Conservation (phyloP, 2,113 vertebrate species). For the Entelurus aequoreus region DNA sequence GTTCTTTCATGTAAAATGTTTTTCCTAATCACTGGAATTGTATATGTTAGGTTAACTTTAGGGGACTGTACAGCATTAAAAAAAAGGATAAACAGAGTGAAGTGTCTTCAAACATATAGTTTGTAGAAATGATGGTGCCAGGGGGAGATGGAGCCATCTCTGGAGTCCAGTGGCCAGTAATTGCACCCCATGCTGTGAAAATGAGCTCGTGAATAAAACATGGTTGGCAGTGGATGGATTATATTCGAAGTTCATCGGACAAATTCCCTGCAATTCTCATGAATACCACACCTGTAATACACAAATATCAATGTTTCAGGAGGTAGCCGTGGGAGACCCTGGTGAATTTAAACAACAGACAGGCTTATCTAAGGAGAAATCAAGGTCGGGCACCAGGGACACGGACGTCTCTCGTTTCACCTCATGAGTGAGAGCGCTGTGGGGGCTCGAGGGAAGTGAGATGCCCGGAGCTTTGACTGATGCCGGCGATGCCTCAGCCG, state of each 20-base stretch:
- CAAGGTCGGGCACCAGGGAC: slow-evolving; percentile 57
- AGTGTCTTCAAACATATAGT: slow-evolving; percentile 19
- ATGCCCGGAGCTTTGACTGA: slow-evolving; percentile 25
- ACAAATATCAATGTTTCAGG: slow-evolving; percentile 62
- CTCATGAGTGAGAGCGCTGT: slow-evolving; percentile 20
- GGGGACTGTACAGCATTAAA: neutral
- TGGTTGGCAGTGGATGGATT: slow-evolving; percentile 38
- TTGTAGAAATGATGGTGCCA: slow-evolving; percentile 15
- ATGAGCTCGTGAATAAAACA: slow-evolving; percentile 73
- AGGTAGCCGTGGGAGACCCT: slow-evolving; percentile 42
- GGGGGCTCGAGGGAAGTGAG: slow-evolving; percentile 15
- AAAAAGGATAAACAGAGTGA: slow-evolving; percentile 15
- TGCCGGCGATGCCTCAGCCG: slow-evolving; percentile 20
- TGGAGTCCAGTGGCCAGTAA: slow-evolving; percentile 31
- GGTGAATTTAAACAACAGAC: slow-evolving; percentile 60
- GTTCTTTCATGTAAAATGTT: slow-evolving; percentile 3
- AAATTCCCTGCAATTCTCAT: slow-evolving; percentile 57
- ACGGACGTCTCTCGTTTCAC: slow-evolving; percentile 8
- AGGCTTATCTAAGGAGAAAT: slow-evolving; percentile 32
- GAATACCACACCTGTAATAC: slow-evolving; percentile 67
- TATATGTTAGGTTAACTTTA: neutral
- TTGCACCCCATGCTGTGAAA: slow-evolving; percentile 38
- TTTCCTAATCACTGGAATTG: neutral
- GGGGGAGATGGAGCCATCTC: slow-evolving; percentile 19
- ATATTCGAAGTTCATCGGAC: slow-evolving; percentile 72